Percentiles rank a stretch among this genome's conserved stretches.
These are phyloP conservation scores for Erynnis tages DNA, from an alignment of 2,888 invertebrate species.

Conservation along the genomic window DNA sequence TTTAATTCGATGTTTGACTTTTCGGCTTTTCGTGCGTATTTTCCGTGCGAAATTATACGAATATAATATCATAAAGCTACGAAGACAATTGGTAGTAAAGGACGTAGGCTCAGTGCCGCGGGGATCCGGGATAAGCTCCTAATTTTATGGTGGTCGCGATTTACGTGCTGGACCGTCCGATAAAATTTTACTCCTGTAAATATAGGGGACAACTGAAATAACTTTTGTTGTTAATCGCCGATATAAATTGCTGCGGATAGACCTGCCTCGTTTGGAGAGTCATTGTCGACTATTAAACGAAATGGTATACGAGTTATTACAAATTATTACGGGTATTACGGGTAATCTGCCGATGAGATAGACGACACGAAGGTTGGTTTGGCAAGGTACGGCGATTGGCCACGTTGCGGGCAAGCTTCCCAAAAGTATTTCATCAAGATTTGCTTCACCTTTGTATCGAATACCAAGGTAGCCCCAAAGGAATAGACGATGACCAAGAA, in stretches of 20 bases:
- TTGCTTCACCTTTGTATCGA: constrained; percentile 2
- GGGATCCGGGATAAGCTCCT: constrained; percentile 60
- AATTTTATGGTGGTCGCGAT: constrained; percentile 52
- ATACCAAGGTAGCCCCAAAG: constrained; percentile 7
- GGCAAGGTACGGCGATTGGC: neutral
- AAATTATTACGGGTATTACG: neutral
- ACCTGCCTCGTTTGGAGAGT: neutral
- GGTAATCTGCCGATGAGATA: neutral
- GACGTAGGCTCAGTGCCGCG: constrained; percentile 47
- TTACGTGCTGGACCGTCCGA: constrained; percentile 43
- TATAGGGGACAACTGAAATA: constrained; percentile 24
- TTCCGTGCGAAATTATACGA: neutral
- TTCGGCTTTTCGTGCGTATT: no score
- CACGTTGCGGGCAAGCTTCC: neutral
- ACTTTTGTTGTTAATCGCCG: constrained; percentile 16
- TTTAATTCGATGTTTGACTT: no score
- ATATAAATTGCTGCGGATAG: constrained; percentile 11
- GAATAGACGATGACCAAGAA: neutral
- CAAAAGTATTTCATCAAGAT: constrained; percentile 17
- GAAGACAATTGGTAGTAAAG: constrained; percentile 26
- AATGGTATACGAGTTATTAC: neutral
- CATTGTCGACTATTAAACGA: neutral
- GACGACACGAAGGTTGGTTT: neutral
- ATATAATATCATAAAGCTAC: constrained; percentile 11
- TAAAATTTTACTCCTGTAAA: constrained; percentile 38